Base-by-base conservation (phyloP, 2,797 vertebrate species). In the Pogoniulus pusillus region DNA sequence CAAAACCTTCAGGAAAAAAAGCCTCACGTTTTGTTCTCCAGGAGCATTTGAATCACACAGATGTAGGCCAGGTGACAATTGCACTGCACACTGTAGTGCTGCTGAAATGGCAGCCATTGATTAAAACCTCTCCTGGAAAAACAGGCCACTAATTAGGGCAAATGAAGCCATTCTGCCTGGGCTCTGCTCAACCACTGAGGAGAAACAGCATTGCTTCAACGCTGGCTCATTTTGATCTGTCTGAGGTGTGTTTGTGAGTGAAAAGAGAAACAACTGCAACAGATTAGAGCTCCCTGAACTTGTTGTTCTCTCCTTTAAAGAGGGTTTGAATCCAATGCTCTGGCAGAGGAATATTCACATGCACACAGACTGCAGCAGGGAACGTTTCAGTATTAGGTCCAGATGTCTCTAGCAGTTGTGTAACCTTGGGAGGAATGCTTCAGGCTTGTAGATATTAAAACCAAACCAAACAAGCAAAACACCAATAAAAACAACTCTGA, bases 11-110 rank as follows among this genome's bases (percentile, higher is more conserved):
- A 49, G 19, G 22, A 45, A 86, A 62, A 35, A 20, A 65, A 2
- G 2, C 7, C 9, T 54, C 0, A 0, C 76, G 55, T 45, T 16
- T 64, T 76, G 72, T 90, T 49, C 55, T 93, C 37, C 82, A 86
- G 86, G 86, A 94, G 35, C 65, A 30, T 76, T 74, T 83, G 81
- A 93, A 79, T 93, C 24, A 82, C 72, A 57, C 32, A 6, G 3
- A 95, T 92, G 64, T 94, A 94, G 94, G 95, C 76, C 91, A 95
- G 94, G 86, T 94, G 66, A 74, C 94, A 93, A 93, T 87, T 92
- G 57, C 84, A 70, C n/a, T 55, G 43, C 66, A 68, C n/a, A 78
- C 6, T 69, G 57, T 72, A 70, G n/a, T 63, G 59, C 72, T 90
- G 59, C 59, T 78, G 81, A 78, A 89, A 89, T 89, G 93, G 95